Percentiles rank a stretch among this genome's conserved stretches.
Conservation (phyloP, 92 coral and sea anemone genomes). For the Parazoanthus darwini region DNA sequence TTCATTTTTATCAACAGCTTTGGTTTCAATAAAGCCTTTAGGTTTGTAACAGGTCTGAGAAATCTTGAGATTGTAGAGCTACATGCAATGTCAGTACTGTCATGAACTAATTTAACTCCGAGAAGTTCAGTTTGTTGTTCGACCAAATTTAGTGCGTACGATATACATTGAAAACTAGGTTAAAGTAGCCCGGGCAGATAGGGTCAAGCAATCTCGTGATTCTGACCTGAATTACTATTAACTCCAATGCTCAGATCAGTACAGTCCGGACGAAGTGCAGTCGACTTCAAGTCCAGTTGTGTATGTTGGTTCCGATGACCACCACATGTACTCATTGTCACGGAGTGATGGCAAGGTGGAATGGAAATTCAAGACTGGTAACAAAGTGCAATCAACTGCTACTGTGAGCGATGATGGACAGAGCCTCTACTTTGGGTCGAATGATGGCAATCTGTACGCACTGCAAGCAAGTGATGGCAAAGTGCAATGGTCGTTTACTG, state of each 20-base stretch:
- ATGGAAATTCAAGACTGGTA: conserved; percentile 76
- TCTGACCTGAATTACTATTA: neutral
- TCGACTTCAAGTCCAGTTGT: conserved; percentile 49
- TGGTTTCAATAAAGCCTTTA: too few species aligned
- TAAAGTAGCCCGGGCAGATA: neutral
- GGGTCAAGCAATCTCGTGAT: too few species aligned
- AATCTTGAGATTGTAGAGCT: too few species aligned
- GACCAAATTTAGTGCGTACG: neutral
- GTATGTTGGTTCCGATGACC: conserved; percentile 84
- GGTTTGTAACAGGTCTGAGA: too few species aligned
- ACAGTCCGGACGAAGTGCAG: conserved; percentile 5
- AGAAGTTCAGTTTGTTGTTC: too few species aligned
- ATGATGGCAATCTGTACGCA: conserved; percentile 68
- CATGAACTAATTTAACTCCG: too few species aligned
- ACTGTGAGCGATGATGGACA: conserved; percentile 74
- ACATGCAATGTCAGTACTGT: too few species aligned
- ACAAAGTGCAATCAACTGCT: conserved; percentile 69
- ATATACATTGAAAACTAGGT: too few species aligned
- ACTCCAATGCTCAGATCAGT: conserved; percentile 3
- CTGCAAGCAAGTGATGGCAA: conserved; percentile 63
- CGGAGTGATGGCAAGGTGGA: conserved; percentile 55
- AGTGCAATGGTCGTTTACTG: conserved; percentile 53
- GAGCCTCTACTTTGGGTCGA: conserved; percentile 69
- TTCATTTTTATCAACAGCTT: too few species aligned
- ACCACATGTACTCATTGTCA: conserved; percentile 72